phyloP scores from a whole-genome alignment of 2,888 invertebrate species.

The Boloria selene region DNA sequence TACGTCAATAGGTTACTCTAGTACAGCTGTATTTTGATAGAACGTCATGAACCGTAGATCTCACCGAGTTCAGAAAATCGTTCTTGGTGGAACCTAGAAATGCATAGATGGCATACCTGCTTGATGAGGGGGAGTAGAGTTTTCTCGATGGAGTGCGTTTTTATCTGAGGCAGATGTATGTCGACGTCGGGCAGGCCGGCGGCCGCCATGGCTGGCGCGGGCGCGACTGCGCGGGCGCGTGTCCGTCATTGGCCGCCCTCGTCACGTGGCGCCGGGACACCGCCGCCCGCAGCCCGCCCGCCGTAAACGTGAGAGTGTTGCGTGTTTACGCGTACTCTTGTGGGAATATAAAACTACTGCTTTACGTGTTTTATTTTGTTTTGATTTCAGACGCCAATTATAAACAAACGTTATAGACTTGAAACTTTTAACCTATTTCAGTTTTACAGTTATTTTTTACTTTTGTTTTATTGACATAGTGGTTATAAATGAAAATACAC shows the following conservation, averaged over 20 bases:
- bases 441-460: not conserved
- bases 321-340: conserved; percentile 60
- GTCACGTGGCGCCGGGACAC: conserved; percentile 43
- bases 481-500: conserved; percentile 22
- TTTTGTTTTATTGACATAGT: not conserved
- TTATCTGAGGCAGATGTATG: conserved; percentile 88
- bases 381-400: conserved; percentile 61
- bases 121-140: conserved; percentile 96
- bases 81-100: conserved; percentile 39
- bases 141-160: conserved; percentile 96
- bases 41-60: conserved; percentile 37
- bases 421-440: conserved; percentile 10
- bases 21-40: conserved; percentile 36
- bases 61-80: conserved; percentile 33
- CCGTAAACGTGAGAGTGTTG: conserved; percentile 47
- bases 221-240: conserved; percentile 73
- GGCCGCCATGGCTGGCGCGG: conserved; percentile 84
- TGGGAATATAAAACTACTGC: conserved; percentile 64
- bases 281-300: conserved; percentile 43
- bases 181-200: conserved; percentile 82
- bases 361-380: conserved; percentile 66
- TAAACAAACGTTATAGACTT: conserved; percentile 40
- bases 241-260: conserved; percentile 55
- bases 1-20: conserved; percentile 62
- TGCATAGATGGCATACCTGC: conserved; percentile 86